phyloP scores from a whole-genome alignment of 2,113 vertebrate genomes.

The Pandion haliaetus region DNA sequence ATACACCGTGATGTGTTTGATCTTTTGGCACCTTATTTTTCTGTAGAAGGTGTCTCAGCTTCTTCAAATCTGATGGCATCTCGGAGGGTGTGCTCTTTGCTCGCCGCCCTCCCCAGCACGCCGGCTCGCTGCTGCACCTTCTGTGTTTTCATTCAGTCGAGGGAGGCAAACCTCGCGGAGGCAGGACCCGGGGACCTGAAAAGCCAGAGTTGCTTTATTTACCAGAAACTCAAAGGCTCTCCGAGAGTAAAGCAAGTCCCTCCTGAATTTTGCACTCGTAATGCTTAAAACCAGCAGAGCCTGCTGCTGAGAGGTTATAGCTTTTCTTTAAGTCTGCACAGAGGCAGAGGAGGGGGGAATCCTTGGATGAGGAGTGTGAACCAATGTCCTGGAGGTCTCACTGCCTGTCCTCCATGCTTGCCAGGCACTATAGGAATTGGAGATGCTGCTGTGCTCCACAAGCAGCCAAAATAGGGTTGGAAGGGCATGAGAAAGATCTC shows the following conservation, averaged over 20 bases:
- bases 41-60: background rate
- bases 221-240: background rate
- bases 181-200: background rate
- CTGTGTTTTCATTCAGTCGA: rapidly evolving
- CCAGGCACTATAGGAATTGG: rapidly evolving
- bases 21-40: background rate
- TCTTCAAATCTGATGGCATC: background rate
- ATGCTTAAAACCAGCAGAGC: background rate
- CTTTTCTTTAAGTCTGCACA: background rate
- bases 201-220: background rate
- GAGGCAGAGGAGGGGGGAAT: rapidly evolving
- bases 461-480: background rate
- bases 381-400: background rate
- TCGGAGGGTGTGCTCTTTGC: background rate
- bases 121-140: background rate
- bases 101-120: rapidly evolving
- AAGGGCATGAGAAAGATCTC: background rate
- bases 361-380: rapidly evolving
- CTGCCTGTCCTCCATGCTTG: background rate
- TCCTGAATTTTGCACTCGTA: background rate
- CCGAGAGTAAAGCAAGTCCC: background rate
- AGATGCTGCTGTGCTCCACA: background rate
- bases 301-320: background rate
- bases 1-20: rapidly evolving
- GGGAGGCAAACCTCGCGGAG: background rate